These are phyloP conservation scores for Diplodus sargus DNA, from an alignment of 2,797 vertebrate genomes.

Conservation along the genomic window DNA sequence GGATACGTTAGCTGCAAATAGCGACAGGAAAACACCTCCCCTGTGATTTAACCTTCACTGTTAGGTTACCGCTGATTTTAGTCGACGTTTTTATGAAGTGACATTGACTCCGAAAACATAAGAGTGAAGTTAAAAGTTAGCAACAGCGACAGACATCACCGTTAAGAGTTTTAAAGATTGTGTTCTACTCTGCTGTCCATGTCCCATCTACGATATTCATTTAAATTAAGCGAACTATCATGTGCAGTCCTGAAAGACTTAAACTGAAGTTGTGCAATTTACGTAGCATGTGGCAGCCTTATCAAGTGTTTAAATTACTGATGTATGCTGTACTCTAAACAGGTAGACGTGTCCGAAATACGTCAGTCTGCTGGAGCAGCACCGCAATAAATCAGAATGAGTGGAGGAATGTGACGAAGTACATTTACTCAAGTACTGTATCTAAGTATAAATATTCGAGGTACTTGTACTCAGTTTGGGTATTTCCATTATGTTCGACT, in stretches of 20 bases:
- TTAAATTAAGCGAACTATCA: background rate
- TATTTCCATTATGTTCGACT: background rate
- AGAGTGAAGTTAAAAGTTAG: conserved; percentile 28
- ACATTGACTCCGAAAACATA: background rate
- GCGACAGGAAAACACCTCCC: rapidly evolving
- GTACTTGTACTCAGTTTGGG: too few relatives aligned
- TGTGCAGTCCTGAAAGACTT: background rate
- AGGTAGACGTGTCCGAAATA: background rate
- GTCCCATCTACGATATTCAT: too few relatives aligned
- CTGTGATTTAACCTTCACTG: rapidly evolving
- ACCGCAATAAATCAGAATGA: background rate
- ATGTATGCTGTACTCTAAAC: background rate
- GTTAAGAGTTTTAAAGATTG: background rate
- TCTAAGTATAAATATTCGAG: too few relatives aligned
- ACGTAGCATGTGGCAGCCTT: background rate
- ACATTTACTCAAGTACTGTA: too few relatives aligned
- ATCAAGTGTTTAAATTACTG: background rate
- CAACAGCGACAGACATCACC: background rate
- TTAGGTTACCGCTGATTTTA: background rate
- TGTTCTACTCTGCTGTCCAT: background rate
- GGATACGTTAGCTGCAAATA: background rate
- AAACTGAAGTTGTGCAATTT: background rate
- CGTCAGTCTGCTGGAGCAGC: background rate
- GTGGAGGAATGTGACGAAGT: too few relatives aligned
- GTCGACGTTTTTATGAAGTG: background rate